Evolutionary conservation across 2,113 vertebrate species (phyloP).

Genomic region (Pituophis catenifer): DNA sequence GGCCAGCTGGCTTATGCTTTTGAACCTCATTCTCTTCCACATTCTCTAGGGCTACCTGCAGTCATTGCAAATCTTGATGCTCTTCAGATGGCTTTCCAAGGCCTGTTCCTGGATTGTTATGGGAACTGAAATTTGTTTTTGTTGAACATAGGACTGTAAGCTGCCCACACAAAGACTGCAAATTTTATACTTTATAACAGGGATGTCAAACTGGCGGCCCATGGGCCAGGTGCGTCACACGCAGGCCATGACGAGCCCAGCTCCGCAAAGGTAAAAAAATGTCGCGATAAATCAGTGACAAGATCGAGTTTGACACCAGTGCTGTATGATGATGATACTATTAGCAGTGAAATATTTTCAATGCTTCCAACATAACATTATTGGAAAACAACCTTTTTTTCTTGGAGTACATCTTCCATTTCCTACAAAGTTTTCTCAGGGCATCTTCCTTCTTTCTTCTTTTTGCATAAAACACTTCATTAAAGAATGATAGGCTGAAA

Average conservation of each 20-base stretch:
- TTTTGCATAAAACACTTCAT: neutral
- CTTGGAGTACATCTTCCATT: neutral
- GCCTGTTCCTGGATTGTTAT: neutral
- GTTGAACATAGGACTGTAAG: neutral
- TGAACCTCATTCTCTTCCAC: neutral
- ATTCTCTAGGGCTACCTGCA: neutral
- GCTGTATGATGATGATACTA: neutral
- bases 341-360: neutral
- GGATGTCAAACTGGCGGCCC: too few relatives aligned
- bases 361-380: neutral
- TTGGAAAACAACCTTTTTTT: neutral
- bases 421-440: neutral
- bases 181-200: neutral
- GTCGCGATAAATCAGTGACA: too few relatives aligned
- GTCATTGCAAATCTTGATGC: neutral
- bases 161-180: neutral
- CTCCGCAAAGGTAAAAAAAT: too few relatives aligned
- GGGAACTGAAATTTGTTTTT: neutral
- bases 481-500: neutral
- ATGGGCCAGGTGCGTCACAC: too few relatives aligned
- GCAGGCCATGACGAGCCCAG: too few relatives aligned
- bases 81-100: neutral
- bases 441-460: neutral
- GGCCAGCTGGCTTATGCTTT: neutral
- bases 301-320: too few relatives aligned